Base-by-base conservation (phyloP, 2,113 vertebrate genomes). In the Astur gentilis region DNA sequence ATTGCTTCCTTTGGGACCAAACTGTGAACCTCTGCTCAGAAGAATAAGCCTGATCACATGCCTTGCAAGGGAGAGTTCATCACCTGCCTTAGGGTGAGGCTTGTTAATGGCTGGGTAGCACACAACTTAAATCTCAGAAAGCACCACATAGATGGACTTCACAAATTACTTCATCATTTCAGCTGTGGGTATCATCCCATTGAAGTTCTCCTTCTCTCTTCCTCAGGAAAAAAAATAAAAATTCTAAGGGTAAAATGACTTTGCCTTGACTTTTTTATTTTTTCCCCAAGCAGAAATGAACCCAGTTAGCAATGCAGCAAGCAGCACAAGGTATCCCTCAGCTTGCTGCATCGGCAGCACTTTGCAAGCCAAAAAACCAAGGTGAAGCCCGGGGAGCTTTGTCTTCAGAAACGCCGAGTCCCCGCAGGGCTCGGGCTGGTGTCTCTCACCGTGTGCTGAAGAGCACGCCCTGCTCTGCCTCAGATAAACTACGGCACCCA, bases 251-350 rank as follows among this genome's bases (percentile, higher is more conserved):
- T 9, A n/a, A 49, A 70, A 55, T 45, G 3, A 10, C 19, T 42
- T 66, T 25, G 0, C 10, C 26, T 66, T 29, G 29, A n/a, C n/a
- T 32, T 11, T 61, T 80, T 18, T 12, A 5, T 5, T 77, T 77
- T 19, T 27, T 2, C 36, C 47, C 49, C 58, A 31, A 47, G 4
- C 19, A 38, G 49, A 75, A 90, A 15, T 2, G 1, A 34, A 16
- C 21, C 32, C 19, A 42, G n/a, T 16, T 29, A 42, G 10, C 5
- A 25, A 7, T 0, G 3, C 16, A 12, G 32, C 2, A 2, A 2
- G 25, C 21, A 49, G 21, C 60, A 26, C 5, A 0, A 67, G 5
- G 12, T 25, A 5, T 4, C 32, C 7, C 19, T 75, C 61, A 61
- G 44, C 19, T 31, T 40, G 34, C 23, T n/a, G 22, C 26, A 31